These are phyloP conservation scores for Phataginus tricuspis DNA, from an alignment of 2,797 vertebrate species.

Conservation along the genomic window DNA sequence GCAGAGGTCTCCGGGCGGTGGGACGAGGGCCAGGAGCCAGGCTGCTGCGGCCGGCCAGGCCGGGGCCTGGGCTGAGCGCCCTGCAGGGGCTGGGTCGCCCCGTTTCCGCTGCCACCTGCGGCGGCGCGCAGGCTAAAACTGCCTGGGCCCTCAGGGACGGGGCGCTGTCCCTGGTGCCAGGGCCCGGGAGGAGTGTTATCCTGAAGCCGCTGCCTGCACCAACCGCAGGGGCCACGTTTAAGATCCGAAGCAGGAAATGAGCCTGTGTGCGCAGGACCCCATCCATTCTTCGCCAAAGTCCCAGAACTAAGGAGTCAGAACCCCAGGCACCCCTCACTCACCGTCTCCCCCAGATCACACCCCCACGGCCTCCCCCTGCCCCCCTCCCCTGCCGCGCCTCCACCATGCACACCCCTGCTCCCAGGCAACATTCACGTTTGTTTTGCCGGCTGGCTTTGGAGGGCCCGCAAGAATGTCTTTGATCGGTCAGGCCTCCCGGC, in stretches of 20 bases:
- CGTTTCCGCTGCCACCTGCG: neutral
- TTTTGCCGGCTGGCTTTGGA: neutral
- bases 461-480: neutral
- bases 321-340: neutral
- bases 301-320: neutral
- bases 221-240: neutral
- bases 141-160: neutral
- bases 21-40: neutral
- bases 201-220: neutral
- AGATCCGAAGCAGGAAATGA: neutral
- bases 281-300: neutral
- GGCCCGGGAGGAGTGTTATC: fast-evolving
- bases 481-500: neutral
- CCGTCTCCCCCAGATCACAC: neutral
- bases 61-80: neutral
- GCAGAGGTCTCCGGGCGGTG: neutral
- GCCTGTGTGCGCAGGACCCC: too few relatives aligned
- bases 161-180: neutral
- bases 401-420: neutral
- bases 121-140: neutral
- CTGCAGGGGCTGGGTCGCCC: neutral
- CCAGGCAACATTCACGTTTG: neutral
- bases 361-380: neutral
- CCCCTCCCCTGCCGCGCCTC: fast-evolving
- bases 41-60: neutral